Conservation (phyloP, 2,797 vertebrate species). For the Mormyrops boulengeri region DNA sequence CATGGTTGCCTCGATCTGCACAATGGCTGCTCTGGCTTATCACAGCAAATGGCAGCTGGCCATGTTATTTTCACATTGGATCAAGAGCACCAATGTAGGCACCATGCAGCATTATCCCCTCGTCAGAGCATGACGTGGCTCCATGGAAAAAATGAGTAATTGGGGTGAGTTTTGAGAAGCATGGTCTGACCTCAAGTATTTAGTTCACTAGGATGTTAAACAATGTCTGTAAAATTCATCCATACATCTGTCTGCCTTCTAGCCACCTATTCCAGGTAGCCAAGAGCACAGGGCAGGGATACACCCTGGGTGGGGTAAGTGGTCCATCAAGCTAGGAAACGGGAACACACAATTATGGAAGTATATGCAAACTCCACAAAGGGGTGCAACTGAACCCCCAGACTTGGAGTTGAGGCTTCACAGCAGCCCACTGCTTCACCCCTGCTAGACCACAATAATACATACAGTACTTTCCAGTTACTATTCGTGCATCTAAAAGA, state of each 20-base stretch:
- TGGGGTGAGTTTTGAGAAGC: background rate
- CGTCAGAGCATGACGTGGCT: background rate
- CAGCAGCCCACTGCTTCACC: background rate
- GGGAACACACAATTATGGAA: background rate
- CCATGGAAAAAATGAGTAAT: background rate
- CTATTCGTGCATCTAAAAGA: background rate
- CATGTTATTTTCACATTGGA: background rate
- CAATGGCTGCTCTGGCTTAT: background rate
- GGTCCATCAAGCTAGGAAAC: background rate
- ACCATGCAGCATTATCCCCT: too few relatives aligned
- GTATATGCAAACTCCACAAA: background rate
- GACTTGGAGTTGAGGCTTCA: background rate
- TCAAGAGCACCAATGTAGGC: background rate
- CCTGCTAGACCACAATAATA: background rate
- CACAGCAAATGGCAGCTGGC: background rate
- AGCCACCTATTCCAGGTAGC: background rate
- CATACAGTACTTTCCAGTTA: background rate
- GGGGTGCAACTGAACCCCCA: background rate
- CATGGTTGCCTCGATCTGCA: background rate
- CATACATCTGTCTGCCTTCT: background rate
- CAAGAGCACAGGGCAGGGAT: background rate
- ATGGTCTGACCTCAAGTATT: background rate
- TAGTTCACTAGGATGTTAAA: background rate
- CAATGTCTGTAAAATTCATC: background rate
- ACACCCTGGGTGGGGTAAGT: background rate